Base-by-base conservation (phyloP, 2,113 vertebrate genomes). In the Baryphthengus martii region DNA sequence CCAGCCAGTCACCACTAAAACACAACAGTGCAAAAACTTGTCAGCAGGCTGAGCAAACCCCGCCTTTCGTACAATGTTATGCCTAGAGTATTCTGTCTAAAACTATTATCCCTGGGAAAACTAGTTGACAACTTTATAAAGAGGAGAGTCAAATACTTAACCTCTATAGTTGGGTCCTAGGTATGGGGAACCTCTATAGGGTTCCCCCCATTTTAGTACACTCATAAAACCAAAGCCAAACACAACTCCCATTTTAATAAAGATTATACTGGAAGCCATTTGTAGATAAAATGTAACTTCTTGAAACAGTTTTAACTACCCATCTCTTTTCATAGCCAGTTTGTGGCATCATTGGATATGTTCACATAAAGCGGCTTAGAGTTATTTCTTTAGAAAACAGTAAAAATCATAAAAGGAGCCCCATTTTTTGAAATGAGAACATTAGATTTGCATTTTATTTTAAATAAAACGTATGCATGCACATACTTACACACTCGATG, bases 271-370 rank as follows among this genome's bases (percentile, higher is more conserved):
- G 19, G 76, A 76, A 77, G 28, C 5, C 7, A 45, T 37, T 21
- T 8, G 2, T 47, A 84, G 26, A 31, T 40, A 78, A 59, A 83
- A 42, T 26, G 2, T 24, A 61, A 37, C 21, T 86, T 50, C 9
- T 35, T 80, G 61, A 50, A 63, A 24, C 6, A 15, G 19, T 53
- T 74, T 28, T 45, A 77, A 35, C 31, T 49, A 18, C 45, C 31
- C 10, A 2, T 1, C 7, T 2, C 1, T 66, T 84, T 56, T n/a
- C 14, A 11, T 5, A 11, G 8, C 23, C 10, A 8, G 4, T 33
- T 62, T 58, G 61, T 75, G 44, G 49, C 49, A 61, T 67, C 25
- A 24, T 12, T 31, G 11, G 29, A 2, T 39, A 9, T 13, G 26
- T 31, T 93, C 33, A 10, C 15, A 9, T 2, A 17, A 79, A 8